Percentiles rank a stretch among this genome's conserved stretches.
phyloP scores from a whole-genome alignment of 2,888 invertebrate genomes.

The Coremacera marginata region DNA sequence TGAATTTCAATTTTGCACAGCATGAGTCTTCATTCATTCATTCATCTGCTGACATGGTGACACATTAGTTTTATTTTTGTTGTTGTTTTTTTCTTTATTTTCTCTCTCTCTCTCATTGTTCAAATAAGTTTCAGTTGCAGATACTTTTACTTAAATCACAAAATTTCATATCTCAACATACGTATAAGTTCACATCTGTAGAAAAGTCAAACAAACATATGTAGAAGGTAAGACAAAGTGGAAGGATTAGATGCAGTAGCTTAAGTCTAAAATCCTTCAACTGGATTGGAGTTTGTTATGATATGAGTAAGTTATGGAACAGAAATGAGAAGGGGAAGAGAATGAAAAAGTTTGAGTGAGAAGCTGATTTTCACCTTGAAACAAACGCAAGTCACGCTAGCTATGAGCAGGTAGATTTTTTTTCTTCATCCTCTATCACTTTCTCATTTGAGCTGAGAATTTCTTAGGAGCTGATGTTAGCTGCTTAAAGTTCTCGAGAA shows the following conservation, averaged over 20 bases:
- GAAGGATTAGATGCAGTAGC: not conserved
- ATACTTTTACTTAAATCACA: conserved; percentile 29
- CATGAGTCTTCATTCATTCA: conserved; percentile 24
- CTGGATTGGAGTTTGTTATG: too few relatives aligned
- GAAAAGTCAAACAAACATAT: too few relatives aligned
- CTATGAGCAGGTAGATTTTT: not conserved
- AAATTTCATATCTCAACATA: conserved; percentile 12
- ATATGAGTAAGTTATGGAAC: too few relatives aligned
- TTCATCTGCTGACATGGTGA: conserved; percentile 25
- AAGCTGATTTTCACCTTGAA: not conserved
- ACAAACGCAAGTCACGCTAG: not conserved
- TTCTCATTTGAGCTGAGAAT: not conserved
- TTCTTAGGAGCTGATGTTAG: not conserved
- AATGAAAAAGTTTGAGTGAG: too few relatives aligned
- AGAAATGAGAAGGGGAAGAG: too few relatives aligned
- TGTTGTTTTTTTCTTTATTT: too few relatives aligned
- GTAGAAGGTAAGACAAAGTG: not conserved
- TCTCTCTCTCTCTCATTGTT: conserved; percentile 17
- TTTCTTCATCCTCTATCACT: not conserved
- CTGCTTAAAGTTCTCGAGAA: not conserved
- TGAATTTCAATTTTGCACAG: conserved; percentile 27
- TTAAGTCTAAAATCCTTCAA: not conserved
- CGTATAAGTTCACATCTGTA: not conserved
- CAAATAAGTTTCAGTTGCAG: conserved; percentile 35
- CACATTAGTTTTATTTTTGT: conserved; percentile 25